A percentile compares a stretch with the other conserved stretches of the same genome.
Conservation (phyloP, 2,113 vertebrate species). For the Hippocampus comes region DNA sequence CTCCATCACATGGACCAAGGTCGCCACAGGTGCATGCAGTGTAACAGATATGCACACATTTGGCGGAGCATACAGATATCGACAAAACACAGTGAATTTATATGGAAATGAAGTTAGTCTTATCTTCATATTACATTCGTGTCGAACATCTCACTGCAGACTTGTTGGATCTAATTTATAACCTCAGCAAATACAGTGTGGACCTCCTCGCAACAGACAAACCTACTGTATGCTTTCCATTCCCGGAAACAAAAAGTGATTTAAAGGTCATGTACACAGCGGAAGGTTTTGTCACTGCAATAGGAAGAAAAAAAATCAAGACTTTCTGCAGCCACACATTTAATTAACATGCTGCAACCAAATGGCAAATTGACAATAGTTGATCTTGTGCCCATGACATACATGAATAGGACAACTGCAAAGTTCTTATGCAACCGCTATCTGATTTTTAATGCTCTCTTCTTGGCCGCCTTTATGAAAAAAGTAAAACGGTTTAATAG, state of each 20-base stretch:
- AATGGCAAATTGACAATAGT: background rate
- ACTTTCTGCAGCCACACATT: constrained; percentile 15
- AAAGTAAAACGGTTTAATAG: background rate
- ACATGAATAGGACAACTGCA: background rate
- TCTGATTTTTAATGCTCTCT: background rate
- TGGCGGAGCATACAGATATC: background rate
- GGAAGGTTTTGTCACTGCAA: background rate
- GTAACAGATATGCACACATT: background rate
- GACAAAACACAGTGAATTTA: constrained; percentile 3
- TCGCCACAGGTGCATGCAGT: constrained; percentile 81
- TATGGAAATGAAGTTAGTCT: constrained; percentile 6
- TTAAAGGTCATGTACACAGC: background rate
- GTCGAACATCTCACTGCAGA: background rate
- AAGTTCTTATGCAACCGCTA: background rate
- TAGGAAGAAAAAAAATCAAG: constrained; percentile 14
- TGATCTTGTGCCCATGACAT: background rate
- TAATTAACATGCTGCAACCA: background rate
- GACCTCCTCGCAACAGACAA: background rate
- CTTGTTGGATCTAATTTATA: background rate
- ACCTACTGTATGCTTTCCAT: constrained; percentile 2
- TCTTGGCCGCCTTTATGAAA: too few species aligned
- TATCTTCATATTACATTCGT: background rate
- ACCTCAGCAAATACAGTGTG: background rate
- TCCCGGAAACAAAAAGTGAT: background rate
- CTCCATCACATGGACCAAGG: constrained; percentile 87